Percentiles rank a stretch among this genome's conserved stretches.
Conservation (phyloP, 1,140 invertebrate species). For the Drosophila lowei region DNA sequence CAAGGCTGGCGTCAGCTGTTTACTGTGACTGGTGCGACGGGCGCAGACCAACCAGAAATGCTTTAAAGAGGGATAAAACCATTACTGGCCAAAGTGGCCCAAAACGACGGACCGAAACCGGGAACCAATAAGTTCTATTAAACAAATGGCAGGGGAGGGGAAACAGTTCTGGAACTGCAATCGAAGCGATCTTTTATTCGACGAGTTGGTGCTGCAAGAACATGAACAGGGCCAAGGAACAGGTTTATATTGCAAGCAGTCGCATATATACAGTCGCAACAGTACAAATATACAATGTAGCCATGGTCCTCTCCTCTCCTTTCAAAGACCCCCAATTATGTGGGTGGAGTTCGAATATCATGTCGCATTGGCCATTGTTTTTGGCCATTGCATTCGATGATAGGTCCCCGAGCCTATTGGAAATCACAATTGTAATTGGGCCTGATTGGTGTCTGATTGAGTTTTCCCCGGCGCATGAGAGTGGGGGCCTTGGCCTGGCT, state of each 20-base stretch:
- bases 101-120: slow-evolving; percentile 6
- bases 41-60: slow-evolving; percentile 78
- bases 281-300: too few species aligned
- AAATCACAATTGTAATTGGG: slow-evolving; percentile 72
- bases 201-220: slow-evolving; percentile 22
- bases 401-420: slow-evolving; percentile 69
- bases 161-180: background rate
- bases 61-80: slow-evolving; percentile 75
- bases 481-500: too few species aligned
- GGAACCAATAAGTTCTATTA: background rate
- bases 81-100: slow-evolving; percentile 60
- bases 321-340: slow-evolving; percentile 53
- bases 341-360: slow-evolving; percentile 74
- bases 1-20: slow-evolving; percentile 61
- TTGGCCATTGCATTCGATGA: slow-evolving; percentile 64
- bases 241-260: slow-evolving; percentile 14
- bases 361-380: slow-evolving; percentile 72
- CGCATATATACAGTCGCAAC: too few species aligned
- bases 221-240: slow-evolving; percentile 3
- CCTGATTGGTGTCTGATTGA: slow-evolving; percentile 48
- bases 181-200: background rate
- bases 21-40: slow-evolving; percentile 75
- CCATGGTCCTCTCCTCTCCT: slow-evolving; percentile 6
- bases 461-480: background rate
- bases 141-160: too few species aligned